Evolutionary conservation across 2,888 invertebrate genomes (phyloP), one percentile per base, ranked within the genome.

Genomic region (Aquatica leii): DNA sequence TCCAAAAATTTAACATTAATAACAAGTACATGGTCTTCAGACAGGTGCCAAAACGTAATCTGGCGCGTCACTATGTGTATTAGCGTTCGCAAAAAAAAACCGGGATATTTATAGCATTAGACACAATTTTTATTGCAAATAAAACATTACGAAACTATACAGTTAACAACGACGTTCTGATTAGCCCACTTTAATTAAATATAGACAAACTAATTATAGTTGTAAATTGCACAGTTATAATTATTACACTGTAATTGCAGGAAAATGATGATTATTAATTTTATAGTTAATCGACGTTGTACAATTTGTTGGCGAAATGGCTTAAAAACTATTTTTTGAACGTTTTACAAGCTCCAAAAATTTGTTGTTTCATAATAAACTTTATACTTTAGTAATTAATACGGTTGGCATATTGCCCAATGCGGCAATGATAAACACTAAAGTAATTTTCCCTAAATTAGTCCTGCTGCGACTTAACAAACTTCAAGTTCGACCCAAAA

Each of bases 361-460:
- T 12, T 37, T 37, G 2, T 1, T 2, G 31, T 21, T 41, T 12
- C 37, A 20, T 12, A 48, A 11, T 12, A 37, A 54, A 21, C 48
- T 50, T 50, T 21, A 21, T 46, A 34, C 46, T 37, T 51, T 49
- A 31, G 15, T 41, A 58, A 58, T 51, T 58, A 51, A 58, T 58
- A 40, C 37, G 37, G 43, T 52, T 59, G 59, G 59, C 59, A 15
- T 2, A 34, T 24, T 59, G 59, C 59, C 59, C 51, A 52, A 59
- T 59, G 52, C 59, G 43, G 52, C 59, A 59, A 59, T 59, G 58
- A 58, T 50, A 51, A 58, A 58, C 58, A 40, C 31, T 43, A 31
- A 41, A 59, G 52, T 59, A 59, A 59, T 59, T 59, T 59, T 31
- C 59, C 43, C 49, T 17, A 59, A 59, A 59, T 52, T 59, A 52